A percentile compares a stretch with the other conserved stretches of the same genome.
phyloP scores from a whole-genome alignment of 2,888 invertebrate species.

The Xestia ashworthii region DNA sequence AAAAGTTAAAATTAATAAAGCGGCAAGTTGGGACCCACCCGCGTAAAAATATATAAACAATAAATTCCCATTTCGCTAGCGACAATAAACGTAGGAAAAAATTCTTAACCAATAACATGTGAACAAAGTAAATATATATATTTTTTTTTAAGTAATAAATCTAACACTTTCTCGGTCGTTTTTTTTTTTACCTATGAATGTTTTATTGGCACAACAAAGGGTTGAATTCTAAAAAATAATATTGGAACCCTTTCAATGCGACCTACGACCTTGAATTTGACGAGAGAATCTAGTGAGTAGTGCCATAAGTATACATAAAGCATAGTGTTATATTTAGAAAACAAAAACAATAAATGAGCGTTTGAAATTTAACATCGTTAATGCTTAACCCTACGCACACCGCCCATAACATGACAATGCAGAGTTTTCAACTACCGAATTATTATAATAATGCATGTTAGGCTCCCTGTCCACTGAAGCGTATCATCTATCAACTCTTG shows the following conservation, averaged over 20 bases:
- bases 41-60: conserved; percentile 69
- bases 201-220: conserved; percentile 67
- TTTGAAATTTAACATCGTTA: conserved; percentile 76
- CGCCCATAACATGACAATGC: conserved; percentile 69
- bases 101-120: conserved; percentile 79
- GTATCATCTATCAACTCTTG: conserved; percentile 12
- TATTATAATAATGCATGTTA: conserved; percentile 60
- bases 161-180: conserved; percentile 60
- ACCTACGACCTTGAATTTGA: conserved; percentile 59
- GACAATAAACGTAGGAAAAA: conserved; percentile 72
- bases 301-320: conserved; percentile 71
- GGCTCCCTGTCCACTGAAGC: conserved; percentile 49
- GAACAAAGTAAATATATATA: conserved; percentile 77
- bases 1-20: conserved; percentile 70
- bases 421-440: conserved; percentile 71
- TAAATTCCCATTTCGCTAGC: conserved; percentile 67
- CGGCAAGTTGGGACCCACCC: conserved; percentile 58
- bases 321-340: conserved; percentile 70
- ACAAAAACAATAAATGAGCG: conserved; percentile 76
- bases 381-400: conserved; percentile 76
- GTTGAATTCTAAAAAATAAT: conserved; percentile 62
- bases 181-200: conserved; percentile 54
- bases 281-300: conserved; percentile 66
- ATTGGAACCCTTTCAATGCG: conserved; percentile 64
- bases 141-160: conserved; percentile 67